phyloP scores from a whole-genome alignment of 2,113 vertebrate genomes.

The Plectropomus leopardus region DNA sequence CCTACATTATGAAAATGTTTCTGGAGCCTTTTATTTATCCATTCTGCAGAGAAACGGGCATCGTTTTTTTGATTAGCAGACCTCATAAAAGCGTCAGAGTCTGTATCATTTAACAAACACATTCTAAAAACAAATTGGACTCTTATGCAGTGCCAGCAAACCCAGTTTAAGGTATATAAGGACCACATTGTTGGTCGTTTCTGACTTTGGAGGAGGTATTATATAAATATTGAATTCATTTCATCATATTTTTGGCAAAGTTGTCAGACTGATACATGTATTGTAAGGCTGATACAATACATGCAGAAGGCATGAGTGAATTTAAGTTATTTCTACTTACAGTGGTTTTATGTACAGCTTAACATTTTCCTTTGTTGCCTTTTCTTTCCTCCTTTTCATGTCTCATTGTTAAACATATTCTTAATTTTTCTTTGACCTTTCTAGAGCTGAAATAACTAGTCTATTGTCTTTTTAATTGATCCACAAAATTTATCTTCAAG shows the following conservation, averaged over 20 bases:
- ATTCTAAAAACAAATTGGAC: background rate
- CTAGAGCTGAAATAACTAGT: background rate
- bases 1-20: background rate
- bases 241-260: too few species aligned
- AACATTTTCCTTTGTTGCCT: too few species aligned
- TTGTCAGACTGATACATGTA: background rate
- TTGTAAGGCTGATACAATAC: background rate
- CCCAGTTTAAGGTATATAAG: background rate
- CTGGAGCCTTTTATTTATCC: background rate
- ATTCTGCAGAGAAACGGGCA: background rate
- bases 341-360: background rate
- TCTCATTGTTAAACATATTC: background rate
- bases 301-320: background rate
- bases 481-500: too few species aligned
- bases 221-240: background rate
- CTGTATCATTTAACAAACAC: background rate
- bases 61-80: background rate
- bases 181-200: background rate
- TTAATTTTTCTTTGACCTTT: background rate
- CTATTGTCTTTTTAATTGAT: too few species aligned
- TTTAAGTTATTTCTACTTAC: background rate
- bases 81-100: background rate
- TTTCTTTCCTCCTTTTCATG: background rate
- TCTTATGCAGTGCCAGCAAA: background rate
- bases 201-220: background rate